Conservation (phyloP, 2,797 vertebrate species). For the Pagetopsis macropterus region DNA sequence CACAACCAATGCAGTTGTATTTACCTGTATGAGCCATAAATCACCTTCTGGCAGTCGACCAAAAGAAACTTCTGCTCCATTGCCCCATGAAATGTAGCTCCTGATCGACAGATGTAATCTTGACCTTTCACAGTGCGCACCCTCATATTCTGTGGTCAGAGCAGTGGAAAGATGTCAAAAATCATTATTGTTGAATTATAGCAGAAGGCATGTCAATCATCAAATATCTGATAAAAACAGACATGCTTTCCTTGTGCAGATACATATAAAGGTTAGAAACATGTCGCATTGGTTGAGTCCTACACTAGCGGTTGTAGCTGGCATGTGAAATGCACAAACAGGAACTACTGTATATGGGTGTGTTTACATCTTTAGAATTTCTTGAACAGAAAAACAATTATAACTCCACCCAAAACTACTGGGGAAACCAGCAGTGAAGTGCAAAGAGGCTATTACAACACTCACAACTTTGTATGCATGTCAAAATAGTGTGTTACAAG, state of each 20-base stretch:
- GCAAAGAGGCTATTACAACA: not conserved
- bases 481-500: not conserved
- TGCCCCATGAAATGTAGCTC: slow-evolving; percentile 93
- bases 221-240: not conserved
- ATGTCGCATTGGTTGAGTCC: not conserved
- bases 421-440: slow-evolving; percentile 20
- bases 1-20: slow-evolving; percentile 7
- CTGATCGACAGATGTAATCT: slow-evolving; percentile 93
- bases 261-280: not conserved
- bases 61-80: slow-evolving; percentile 96
- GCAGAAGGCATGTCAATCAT: slow-evolving; percentile 7
- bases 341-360: slow-evolving; percentile 31
- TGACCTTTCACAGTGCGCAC: slow-evolving; percentile 94
- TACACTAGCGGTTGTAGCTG: not conserved
- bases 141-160: slow-evolving; percentile 90
- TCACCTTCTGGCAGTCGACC: slow-evolving; percentile 91
- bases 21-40: slow-evolving; percentile 99
- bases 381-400: slow-evolving; percentile 32
- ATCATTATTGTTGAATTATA: slow-evolving; percentile 13
- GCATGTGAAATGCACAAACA: not conserved
- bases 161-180: slow-evolving; percentile 44
- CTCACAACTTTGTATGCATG: not conserved
- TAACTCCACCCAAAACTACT: slow-evolving; percentile 52
- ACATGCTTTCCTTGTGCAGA: not conserved
- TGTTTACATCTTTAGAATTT: slow-evolving; percentile 40